phyloP scores from a whole-genome alignment of 1,140 invertebrate species.

The Venturia canescens region DNA sequence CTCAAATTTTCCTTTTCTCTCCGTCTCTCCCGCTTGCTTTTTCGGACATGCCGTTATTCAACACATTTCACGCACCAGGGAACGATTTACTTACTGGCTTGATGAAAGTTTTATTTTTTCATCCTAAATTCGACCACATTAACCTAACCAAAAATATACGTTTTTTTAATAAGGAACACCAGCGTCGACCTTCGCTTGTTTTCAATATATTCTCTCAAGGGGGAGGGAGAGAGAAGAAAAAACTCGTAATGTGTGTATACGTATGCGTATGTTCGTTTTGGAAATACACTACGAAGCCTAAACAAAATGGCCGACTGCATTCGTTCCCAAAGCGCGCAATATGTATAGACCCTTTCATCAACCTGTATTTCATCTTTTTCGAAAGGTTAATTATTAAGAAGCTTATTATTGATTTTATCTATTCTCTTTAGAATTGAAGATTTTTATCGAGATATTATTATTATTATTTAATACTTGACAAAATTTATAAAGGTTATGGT shows the following conservation, averaged over 20 bases:
- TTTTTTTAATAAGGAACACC: slow-evolving; percentile 61
- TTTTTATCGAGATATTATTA: neutral
- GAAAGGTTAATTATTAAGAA: neutral
- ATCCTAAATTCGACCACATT: slow-evolving; percentile 39
- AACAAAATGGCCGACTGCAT: slow-evolving; percentile 19
- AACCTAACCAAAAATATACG: slow-evolving; percentile 72
- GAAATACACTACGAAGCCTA: neutral
- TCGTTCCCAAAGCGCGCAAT: neutral
- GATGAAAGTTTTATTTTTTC: slow-evolving; percentile 51
- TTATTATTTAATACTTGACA: neutral
- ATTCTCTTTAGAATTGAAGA: no score
- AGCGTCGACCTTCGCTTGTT: slow-evolving; percentile 75
- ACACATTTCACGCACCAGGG: slow-evolving; percentile 20
- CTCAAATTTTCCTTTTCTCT: neutral
- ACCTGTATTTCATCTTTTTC: neutral
- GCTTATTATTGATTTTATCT: no score
- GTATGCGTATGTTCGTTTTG: slow-evolving; percentile 11
- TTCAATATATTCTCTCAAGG: slow-evolving; percentile 59
- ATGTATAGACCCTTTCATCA: neutral
- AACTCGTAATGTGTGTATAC: neutral
- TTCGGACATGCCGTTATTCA: neutral
- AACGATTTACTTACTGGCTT: slow-evolving; percentile 7
- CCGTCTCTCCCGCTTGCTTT: neutral
- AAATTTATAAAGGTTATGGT: neutral
- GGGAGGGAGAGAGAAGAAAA: slow-evolving; percentile 57